A percentile compares a stretch with the other conserved stretches of the same genome.
Conservation (phyloP, 2,888 invertebrate genomes). For the Malthinus flaveolus region DNA sequence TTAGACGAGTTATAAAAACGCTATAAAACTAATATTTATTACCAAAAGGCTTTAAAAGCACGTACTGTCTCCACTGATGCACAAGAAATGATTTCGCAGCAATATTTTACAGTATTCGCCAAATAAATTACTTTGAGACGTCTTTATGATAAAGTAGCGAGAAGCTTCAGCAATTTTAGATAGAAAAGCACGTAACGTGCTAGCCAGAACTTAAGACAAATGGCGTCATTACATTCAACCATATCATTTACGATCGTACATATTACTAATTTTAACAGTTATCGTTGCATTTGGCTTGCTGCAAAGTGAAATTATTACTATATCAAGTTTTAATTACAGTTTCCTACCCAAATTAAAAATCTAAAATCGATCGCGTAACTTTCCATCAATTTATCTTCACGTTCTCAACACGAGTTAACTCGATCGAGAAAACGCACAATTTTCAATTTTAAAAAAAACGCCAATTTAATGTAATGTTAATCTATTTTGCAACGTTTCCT, state of each 20-base stretch:
- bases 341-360: conserved; percentile 1
- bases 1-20: conserved; percentile 12
- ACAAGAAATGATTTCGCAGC: conserved; percentile 17
- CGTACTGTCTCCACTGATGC: conserved; percentile 20
- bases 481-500: too few relatives aligned
- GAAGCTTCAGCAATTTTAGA: conserved; percentile 25
- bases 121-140: conserved; percentile 24
- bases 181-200: conserved; percentile 26
- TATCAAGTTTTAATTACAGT: conserved; percentile 2
- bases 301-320: conserved; percentile 3
- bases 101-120: conserved; percentile 23
- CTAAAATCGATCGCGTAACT: neutral
- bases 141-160: conserved; percentile 25
- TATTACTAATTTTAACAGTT: conserved; percentile 6
- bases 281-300: conserved; percentile 4
- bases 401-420: too few relatives aligned
- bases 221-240: conserved; percentile 25
- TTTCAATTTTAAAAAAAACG: too few relatives aligned
- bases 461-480: too few relatives aligned
- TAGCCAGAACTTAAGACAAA: conserved; percentile 23
- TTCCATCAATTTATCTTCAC: too few relatives aligned
- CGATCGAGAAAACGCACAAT: too few relatives aligned
- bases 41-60: conserved; percentile 13
- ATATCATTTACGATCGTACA: conserved; percentile 12
- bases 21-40: conserved; percentile 20